Evolutionary conservation across 2,113 vertebrate genomes (phyloP).

Genomic region (Mormyrus iriodes): DNA sequence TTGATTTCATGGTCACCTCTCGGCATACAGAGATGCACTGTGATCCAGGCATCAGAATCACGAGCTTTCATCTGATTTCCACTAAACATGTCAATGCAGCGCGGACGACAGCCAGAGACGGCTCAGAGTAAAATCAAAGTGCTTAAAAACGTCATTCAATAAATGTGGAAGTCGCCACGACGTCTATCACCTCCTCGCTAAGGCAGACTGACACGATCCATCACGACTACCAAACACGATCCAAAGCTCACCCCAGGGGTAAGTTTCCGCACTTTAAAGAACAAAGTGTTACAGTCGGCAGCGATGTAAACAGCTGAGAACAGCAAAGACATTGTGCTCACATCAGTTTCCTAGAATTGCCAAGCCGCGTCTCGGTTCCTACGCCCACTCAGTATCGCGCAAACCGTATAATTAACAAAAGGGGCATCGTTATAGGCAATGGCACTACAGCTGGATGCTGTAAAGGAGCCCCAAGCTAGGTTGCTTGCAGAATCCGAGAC

Average conservation of each 20-base stretch:
- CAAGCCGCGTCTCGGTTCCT: not conserved
- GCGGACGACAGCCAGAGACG: not conserved
- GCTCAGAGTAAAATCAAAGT: not conserved
- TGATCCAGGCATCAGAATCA: conserved; percentile 36
- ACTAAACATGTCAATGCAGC: conserved; percentile 32
- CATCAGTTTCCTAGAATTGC: conserved; percentile 6
- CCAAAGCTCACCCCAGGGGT: not conserved
- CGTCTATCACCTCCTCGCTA: not conserved
- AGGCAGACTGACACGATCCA: not conserved
- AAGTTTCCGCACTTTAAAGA: not conserved
- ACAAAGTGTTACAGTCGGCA: not conserved
- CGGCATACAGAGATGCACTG: not conserved
- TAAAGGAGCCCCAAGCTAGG: not conserved
- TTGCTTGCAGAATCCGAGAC: not conserved
- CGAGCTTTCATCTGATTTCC: conserved; percentile 46
- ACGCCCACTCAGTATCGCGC: not conserved
- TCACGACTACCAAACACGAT: not conserved
- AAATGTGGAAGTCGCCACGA: not conserved
- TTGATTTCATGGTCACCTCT: conserved; percentile 2
- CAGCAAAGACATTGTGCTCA: not conserved
- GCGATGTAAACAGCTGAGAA: not conserved
- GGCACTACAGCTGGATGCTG: not conserved
- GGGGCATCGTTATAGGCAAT: not conserved
- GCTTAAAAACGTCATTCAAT: not conserved
- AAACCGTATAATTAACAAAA: not conserved